A percentile compares a stretch with the other conserved stretches of the same genome.
Conservation (phyloP, 2,797 vertebrate species). For the Artibeus jamaicensis region DNA sequence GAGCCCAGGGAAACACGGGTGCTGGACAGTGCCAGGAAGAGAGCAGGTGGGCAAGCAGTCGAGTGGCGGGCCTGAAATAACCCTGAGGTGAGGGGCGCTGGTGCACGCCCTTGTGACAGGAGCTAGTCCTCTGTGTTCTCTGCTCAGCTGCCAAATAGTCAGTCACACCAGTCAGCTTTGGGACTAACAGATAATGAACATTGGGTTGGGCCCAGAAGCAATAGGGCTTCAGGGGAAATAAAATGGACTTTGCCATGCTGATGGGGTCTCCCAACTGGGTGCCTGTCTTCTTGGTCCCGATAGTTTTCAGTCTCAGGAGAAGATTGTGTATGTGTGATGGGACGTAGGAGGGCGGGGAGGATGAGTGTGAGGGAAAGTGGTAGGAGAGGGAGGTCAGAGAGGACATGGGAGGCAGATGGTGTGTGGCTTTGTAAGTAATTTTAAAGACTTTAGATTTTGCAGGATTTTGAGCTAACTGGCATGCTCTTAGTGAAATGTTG, state of each 20-base stretch:
- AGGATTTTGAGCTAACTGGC: not conserved
- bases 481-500: not conserved
- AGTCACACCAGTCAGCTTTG: not conserved
- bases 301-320: not conserved
- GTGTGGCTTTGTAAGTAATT: not conserved
- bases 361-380: not conserved
- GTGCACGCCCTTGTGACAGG: not conserved
- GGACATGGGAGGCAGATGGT: not conserved
- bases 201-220: not conserved
- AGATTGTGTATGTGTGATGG: not conserved
- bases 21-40: not conserved
- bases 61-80: constrained; percentile 6
- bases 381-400: not conserved
- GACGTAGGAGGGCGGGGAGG: not conserved
- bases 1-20: not conserved
- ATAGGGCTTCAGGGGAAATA: not conserved
- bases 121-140: not conserved
- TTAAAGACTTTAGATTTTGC: not conserved
- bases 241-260: constrained; percentile 1
- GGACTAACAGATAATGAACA: not conserved
- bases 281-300: not conserved
- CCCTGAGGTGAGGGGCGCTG: not conserved
- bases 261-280: not conserved
- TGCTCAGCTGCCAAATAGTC: not conserved
- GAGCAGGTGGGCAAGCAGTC: not conserved